These are phyloP conservation scores for Apodemia mormo DNA, from an alignment of 2,888 invertebrate genomes.

Conservation along the genomic window DNA sequence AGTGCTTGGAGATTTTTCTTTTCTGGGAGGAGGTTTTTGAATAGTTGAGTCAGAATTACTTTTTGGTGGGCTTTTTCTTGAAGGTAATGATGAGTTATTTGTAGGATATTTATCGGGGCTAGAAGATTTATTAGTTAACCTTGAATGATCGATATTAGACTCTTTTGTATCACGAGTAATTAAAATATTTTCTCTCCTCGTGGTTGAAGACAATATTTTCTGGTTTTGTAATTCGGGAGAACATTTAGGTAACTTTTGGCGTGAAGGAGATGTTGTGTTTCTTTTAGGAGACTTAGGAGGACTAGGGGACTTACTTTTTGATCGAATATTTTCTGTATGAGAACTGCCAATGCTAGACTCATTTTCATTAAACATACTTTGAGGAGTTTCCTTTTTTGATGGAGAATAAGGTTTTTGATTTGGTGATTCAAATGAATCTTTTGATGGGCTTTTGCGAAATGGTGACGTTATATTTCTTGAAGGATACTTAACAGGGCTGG, in stretches of 20 bases:
- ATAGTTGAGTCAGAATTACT: conserved; percentile 1
- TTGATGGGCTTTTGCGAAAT: conserved; percentile 18
- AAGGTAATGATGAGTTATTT: conserved; percentile 38
- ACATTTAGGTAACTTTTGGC: conserved; percentile 34
- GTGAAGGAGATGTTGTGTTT: conserved; percentile 40
- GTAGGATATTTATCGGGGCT: conserved; percentile 36
- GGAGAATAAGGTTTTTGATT: background rate
- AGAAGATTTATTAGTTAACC: conserved; percentile 26
- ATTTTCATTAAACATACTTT: background rate
- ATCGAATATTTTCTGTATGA: background rate
- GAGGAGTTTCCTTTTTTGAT: background rate
- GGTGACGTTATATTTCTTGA: conserved; percentile 15
- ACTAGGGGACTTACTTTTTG: conserved; percentile 29
- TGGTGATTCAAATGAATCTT: background rate
- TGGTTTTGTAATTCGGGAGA: background rate
- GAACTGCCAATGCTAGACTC: background rate
- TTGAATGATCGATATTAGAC: background rate
- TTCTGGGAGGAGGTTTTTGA: conserved; percentile 6
- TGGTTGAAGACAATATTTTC: conserved; percentile 13
- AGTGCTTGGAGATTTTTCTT: conserved; percentile 13
- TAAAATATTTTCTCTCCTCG: conserved; percentile 11
- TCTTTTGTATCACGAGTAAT: background rate
- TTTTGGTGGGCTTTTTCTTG: conserved; percentile 37
- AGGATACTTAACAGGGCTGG: conserved; percentile 23
- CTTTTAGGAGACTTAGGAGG: conserved; percentile 36